Base-by-base conservation (phyloP, 2,888 invertebrate genomes). In the Sericinus montela region DNA sequence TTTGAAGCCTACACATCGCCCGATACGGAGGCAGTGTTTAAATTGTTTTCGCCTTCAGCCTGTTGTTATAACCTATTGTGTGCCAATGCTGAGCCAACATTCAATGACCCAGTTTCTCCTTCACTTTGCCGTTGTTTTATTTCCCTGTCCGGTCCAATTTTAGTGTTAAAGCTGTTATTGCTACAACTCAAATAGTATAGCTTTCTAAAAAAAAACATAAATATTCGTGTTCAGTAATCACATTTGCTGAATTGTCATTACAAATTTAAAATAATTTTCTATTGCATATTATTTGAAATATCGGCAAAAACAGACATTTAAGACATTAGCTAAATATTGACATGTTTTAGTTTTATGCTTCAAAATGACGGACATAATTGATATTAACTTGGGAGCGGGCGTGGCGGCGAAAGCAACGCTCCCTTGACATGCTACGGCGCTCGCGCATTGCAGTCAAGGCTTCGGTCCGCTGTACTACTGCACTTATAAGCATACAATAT, bases 371-470 rank as follows among this genome's bases (percentile, higher is more conserved):
- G 13, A 39, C n/a, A n/a, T n/a, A n/a, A n/a, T 56, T 46, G 53
- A 53, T 55, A 52, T 75, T 69, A 73, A 72, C 68, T 70, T 39
- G 59, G 61, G 64, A 64, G 65, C 75, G 76, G 86, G 82, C 80
- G 84, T 77, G 81, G 76, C 83, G 74, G 85, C 84, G 87, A 87
- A 87, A 87, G 87, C 87, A 85, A 84, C 70, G 80, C 83, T 85
- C 87, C 87, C 87, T 87, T 87, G 87, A 87, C 87, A 87, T 75
- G 86, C 75, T 76, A 84, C 86, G 85, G 80, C 82, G 84, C 80
- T 72, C 82, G 86, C 81, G 81, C 86, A 87, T 87, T 87, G 86
- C 85, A 70, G 87, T 85, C 87, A 87, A 87, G 87, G 87, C 79
- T 72, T 73, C 53, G 73, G 59, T 61, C 70, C 67, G 57, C 58